Conservation (phyloP, 2,888 invertebrate species). For the Drosophila hamatofila region DNA sequence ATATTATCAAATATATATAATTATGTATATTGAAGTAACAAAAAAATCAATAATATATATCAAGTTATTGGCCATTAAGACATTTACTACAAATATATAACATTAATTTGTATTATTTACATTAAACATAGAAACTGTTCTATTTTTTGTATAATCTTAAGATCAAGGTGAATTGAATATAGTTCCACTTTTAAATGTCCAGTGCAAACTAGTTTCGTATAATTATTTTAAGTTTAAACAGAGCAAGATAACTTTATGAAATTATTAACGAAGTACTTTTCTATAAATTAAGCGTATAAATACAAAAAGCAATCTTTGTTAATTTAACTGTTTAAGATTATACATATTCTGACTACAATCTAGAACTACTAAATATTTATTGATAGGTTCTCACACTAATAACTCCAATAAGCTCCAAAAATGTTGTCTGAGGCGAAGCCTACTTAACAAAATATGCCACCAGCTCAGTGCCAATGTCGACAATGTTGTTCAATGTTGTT, state of each 20-base stretch:
- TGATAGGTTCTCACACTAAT: background rate
- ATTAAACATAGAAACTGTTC: background rate
- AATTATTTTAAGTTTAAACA: background rate
- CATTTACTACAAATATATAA: background rate
- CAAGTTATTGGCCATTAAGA: too few relatives aligned
- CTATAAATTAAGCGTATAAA: background rate
- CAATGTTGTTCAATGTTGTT: constrained; percentile 21
- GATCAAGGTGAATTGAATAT: constrained; percentile 14
- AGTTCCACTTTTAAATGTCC: constrained; percentile 7
- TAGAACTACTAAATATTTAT: background rate
- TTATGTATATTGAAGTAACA: too few relatives aligned
- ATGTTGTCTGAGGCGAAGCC: constrained; percentile 26
- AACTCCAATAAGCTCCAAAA: background rate
- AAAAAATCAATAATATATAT: too few relatives aligned
- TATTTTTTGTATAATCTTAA: too few relatives aligned
- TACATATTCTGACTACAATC: background rate
- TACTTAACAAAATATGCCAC: constrained; percentile 5
- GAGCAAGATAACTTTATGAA: background rate
- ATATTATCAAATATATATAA: too few relatives aligned
- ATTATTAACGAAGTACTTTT: background rate
- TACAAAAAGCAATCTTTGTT: background rate
- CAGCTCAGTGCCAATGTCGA: constrained; percentile 44
- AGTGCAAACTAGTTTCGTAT: constrained; percentile 8
- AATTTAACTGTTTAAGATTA: background rate
- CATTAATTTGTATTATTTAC: background rate